phyloP scores from a whole-genome alignment of 2,888 invertebrate species.

The Synergus itoensis region DNA sequence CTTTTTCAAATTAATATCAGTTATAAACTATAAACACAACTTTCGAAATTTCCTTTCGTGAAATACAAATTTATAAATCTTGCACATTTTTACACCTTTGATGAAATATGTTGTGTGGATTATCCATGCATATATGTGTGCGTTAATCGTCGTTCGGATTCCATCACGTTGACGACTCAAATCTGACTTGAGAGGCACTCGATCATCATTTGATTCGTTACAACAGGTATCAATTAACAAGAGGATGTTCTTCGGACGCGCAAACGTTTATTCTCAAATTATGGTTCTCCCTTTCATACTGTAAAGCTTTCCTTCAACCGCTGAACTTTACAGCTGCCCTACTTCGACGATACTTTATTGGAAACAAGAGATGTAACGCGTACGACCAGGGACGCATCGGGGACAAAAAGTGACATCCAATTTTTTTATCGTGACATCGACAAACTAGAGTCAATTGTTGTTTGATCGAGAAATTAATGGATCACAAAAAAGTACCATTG shows the following conservation, averaged over 20 bases:
- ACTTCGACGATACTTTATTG: background rate
- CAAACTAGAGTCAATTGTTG: background rate
- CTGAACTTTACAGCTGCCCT: constrained; percentile 12
- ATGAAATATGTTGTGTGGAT: background rate
- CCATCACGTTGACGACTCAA: background rate
- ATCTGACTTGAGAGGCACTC: background rate
- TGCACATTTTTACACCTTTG: background rate
- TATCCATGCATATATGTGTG: background rate
- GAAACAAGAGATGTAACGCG: background rate
- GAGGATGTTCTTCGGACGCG: background rate
- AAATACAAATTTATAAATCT: background rate
- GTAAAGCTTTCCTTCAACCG: background rate
- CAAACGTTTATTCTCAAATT: constrained; percentile 12
- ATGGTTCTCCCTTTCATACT: background rate
- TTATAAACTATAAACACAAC: background rate
- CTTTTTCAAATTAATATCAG: background rate
- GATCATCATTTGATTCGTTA: constrained; percentile 8
- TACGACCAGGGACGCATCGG: background rate
- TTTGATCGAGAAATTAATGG: background rate
- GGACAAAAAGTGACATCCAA: background rate
- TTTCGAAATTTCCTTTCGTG: constrained; percentile 1
- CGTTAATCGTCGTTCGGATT: background rate
- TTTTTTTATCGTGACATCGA: background rate
- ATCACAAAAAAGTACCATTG: background rate
- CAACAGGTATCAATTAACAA: constrained; percentile 17